phyloP scores from a whole-genome alignment of 2,797 vertebrate genomes.

The Megalops cyprinoides region DNA sequence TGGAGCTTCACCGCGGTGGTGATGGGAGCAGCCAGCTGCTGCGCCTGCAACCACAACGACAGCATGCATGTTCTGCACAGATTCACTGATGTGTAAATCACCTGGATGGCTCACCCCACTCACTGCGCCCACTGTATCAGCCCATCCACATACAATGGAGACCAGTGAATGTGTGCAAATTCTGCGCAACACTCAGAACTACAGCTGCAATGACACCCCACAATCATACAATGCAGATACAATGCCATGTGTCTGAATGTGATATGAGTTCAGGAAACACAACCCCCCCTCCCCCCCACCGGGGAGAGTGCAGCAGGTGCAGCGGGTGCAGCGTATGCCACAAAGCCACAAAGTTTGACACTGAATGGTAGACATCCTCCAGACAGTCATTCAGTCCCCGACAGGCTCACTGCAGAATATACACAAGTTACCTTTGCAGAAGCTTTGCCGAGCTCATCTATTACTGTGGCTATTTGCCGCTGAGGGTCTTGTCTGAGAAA shows the following conservation, averaged over 20 bases:
- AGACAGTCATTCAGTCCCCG: background rate
- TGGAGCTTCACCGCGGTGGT: conserved; percentile 87
- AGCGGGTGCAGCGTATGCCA: no score
- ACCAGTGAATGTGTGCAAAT: background rate
- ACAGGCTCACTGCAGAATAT: background rate
- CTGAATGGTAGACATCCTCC: background rate
- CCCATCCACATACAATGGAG: background rate
- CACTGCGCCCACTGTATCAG: background rate
- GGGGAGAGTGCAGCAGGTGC: no score
- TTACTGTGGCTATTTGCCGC: conserved; percentile 76
- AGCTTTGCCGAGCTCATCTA: conserved; percentile 87
- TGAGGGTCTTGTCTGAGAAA: conserved; percentile 77
- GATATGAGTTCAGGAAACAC: no score
- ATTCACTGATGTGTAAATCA: background rate
- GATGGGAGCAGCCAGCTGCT: conserved; percentile 82
- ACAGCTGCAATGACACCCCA: background rate
- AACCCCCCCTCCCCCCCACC: no score
- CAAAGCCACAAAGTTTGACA: background rate
- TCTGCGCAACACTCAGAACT: no score
- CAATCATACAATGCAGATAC: background rate
- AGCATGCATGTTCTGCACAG: background rate
- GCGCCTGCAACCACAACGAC: conserved; percentile 70
- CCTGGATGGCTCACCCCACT: background rate
- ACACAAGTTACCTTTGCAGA: conserved; percentile 80
- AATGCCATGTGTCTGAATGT: background rate